Evolutionary conservation across 2,797 vertebrate species (phyloP).

Genomic region (Labroides dimidiatus): DNA sequence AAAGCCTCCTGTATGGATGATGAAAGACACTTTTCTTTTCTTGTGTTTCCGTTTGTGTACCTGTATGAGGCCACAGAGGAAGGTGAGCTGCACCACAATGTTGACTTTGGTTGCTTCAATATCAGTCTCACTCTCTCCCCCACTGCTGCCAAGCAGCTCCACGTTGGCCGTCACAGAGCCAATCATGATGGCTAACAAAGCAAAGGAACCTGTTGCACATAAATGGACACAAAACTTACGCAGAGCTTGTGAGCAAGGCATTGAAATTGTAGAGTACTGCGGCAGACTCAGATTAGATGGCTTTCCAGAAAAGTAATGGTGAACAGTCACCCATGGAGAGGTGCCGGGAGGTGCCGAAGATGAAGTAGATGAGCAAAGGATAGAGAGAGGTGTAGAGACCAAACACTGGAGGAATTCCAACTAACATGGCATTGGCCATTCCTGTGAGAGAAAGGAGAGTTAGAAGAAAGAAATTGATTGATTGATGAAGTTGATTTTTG

Average conservation of each 20-base stretch:
- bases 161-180: conserved; percentile 85
- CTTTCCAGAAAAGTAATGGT: neutral
- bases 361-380: conserved; percentile 90
- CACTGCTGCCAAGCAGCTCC: conserved; percentile 77
- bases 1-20: neutral
- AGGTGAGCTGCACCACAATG: conserved; percentile 86
- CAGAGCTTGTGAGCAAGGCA: neutral
- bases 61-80: conserved; percentile 91
- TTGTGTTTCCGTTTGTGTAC: conserved; percentile 63
- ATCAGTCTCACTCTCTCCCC: conserved; percentile 50
- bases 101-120: conserved; percentile 83
- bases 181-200: conserved; percentile 90
- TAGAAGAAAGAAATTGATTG: neutral
- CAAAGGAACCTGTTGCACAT: conserved; percentile 84
- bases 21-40: neutral
- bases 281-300: neutral
- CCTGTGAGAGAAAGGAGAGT: conserved; percentile 71
- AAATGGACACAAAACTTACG: conserved; percentile 2
- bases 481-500: no score
- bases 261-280: no score
- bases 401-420: conserved; percentile 90
- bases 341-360: conserved; percentile 92
- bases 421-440: conserved; percentile 91
- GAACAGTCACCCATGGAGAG: conserved; percentile 88
- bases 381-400: conserved; percentile 93